These are phyloP conservation scores for Rhea pennata DNA, from an alignment of 2,113 vertebrate genomes.

Conservation along the genomic window DNA sequence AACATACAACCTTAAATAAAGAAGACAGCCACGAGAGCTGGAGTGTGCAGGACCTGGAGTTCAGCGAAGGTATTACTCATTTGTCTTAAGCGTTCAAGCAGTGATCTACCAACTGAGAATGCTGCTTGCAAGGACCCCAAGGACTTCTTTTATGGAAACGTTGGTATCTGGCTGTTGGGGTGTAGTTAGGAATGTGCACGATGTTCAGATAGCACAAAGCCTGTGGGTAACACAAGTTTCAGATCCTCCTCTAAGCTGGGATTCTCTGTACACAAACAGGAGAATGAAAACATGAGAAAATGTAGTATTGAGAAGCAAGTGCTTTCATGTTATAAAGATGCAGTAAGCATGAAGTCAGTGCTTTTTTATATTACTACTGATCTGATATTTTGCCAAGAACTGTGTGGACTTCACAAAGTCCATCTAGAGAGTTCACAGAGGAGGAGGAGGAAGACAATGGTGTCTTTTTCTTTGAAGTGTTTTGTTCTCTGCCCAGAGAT, in stretches of 20 bases:
- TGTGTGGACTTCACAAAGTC: neutral
- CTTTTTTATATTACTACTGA: neutral
- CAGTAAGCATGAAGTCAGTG: neutral
- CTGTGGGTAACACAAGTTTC: neutral
- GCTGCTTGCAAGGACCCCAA: neutral
- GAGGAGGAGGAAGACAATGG: neutral
- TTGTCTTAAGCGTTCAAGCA: neutral
- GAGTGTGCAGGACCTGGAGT: neutral
- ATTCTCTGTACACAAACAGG: neutral
- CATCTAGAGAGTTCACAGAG: neutral
- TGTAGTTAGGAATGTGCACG: too few species aligned
- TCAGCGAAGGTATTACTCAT: too few species aligned
- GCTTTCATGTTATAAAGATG: neutral
- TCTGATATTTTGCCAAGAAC: neutral
- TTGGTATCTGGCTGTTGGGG: neutral
- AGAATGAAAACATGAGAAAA: neutral
- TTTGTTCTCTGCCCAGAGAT: neutral
- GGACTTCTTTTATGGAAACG: neutral
- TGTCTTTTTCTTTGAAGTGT: neutral
- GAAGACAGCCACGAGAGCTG: neutral
- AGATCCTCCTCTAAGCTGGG: fast-evolving
- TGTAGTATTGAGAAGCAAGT: neutral
- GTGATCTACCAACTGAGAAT: neutral
- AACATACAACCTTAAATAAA: neutral
- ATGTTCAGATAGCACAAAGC: neutral